phyloP scores from a whole-genome alignment of 2,797 vertebrate species.

The Astyanax mexicanus region DNA sequence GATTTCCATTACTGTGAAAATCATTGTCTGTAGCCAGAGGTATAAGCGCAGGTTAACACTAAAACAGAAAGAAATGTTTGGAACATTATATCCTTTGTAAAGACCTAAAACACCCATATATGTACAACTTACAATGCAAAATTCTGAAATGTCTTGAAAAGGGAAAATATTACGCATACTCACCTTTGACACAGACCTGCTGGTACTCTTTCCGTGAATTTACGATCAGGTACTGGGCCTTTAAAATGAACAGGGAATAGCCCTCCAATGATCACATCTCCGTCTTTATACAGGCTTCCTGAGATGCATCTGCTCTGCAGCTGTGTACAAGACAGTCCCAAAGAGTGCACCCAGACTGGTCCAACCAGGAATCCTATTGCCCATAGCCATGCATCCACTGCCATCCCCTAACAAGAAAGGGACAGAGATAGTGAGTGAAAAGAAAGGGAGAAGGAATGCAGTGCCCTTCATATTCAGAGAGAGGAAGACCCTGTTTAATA shows the following conservation, averaged over 20 bases:
- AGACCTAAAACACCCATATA: no score
- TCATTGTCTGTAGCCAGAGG: conserved; percentile 65
- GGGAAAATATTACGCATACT: not conserved
- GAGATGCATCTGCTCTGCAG: conserved; percentile 55
- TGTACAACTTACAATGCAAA: not conserved
- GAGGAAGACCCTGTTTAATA: conserved; percentile 51
- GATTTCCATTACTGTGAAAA: conserved; percentile 68
- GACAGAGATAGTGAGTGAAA: not conserved
- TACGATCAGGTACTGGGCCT: conserved; percentile 53
- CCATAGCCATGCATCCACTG: conserved; percentile 52
- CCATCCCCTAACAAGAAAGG: conserved; percentile 52
- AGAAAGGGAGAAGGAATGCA: conserved; percentile 21
- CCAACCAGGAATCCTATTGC: conserved; percentile 52
- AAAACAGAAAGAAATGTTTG: not conserved
- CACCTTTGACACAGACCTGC: conserved; percentile 52
- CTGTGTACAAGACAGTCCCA: conserved; percentile 43
- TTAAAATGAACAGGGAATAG: conserved; percentile 61
- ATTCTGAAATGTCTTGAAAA: no score
- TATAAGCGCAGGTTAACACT: conserved; percentile 57
- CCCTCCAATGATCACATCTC: conserved; percentile 59
- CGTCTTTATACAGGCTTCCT: conserved; percentile 61
- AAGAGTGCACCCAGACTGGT: conserved; percentile 31
- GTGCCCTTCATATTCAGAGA: conserved; percentile 19
- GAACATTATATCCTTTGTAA: not conserved
- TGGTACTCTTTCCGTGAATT: conserved; percentile 40